Evolutionary conservation across 2,888 invertebrate genomes (phyloP), one percentile per base, ranked within the genome.

Genomic region (Steinernema scapterisci): DNA sequence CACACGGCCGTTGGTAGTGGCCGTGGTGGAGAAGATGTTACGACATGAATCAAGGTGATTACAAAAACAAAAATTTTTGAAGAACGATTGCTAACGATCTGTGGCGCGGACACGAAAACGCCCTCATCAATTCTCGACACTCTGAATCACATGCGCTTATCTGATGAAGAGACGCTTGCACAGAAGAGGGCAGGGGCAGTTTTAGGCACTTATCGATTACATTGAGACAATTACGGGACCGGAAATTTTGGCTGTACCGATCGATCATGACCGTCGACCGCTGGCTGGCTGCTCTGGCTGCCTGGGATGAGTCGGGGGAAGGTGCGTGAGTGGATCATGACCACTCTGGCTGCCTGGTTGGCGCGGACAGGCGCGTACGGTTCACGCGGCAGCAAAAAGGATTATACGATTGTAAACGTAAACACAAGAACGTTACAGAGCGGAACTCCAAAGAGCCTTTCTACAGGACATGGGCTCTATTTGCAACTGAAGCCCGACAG

Each of bases 381-480:
- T 52, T 52, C 52, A 52, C 52, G 52, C n/a, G n/a, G n/a, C n/a
- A n/a, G n/a, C 52, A 52, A 52, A 52, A 23, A 23, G 23, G 52
- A 52, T 52, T 52, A 52, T 21, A 11, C 48, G 52, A n/a, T 11
- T 52, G 52, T 52, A 52, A 52, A 52, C 52, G 52, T 52, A 52
- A 52, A 52, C 52, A 52, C 7, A 52, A 19, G 11, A 52, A 52
- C 52, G 52, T 19, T 23, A 23, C 19, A 23, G 23, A 11, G 52
- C 11, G 21, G 3, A 23, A 19, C 6, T 21, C n/a, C 6, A 52
- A 21, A 21, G 52, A 52, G 52, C 52, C 2, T 9, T 52, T 48
- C n/a, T 23, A 52, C 52, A 23, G 52, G 52, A 19, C 48, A 48
- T n/a, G n/a, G n/a, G n/a, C n/a, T n/a, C n/a, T n/a, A n/a, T n/a